These are phyloP conservation scores for Acholoe squamosa DNA, from an alignment of 2,888 invertebrate genomes.

Conservation along the genomic window DNA sequence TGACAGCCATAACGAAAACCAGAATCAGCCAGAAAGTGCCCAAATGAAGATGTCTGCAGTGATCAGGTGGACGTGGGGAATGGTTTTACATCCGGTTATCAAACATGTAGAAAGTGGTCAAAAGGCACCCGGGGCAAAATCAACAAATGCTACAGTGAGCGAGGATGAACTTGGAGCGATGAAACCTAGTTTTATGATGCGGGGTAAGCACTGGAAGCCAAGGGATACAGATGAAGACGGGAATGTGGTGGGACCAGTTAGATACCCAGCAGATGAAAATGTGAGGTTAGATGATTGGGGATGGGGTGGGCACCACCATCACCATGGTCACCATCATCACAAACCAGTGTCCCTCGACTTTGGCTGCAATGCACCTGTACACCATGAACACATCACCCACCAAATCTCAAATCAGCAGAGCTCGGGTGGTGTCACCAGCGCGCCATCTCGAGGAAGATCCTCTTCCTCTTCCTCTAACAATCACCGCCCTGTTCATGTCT, in stretches of 20 bases:
- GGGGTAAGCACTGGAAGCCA: constrained; percentile 35
- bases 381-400: background rate
- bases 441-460: background rate
- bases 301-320: background rate
- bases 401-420: background rate
- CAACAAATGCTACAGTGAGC: too few relatives aligned
- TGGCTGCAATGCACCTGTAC: constrained; percentile 13
- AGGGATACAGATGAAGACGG: background rate
- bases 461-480: background rate
- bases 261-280: background rate
- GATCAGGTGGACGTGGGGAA: too few relatives aligned
- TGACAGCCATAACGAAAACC: too few relatives aligned
- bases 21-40: too few relatives aligned
- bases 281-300: background rate
- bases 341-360: constrained; percentile 10
- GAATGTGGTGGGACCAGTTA: background rate
- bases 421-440: background rate
- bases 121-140: too few relatives aligned
- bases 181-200: background rate
- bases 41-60: too few relatives aligned
- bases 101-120: too few relatives aligned
- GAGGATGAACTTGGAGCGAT: too few relatives aligned
- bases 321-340: constrained; percentile 1
- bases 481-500: background rate
- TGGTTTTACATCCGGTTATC: too few relatives aligned